phyloP scores from a whole-genome alignment of 2,797 vertebrate genomes.

The Sebastes cheni region DNA sequence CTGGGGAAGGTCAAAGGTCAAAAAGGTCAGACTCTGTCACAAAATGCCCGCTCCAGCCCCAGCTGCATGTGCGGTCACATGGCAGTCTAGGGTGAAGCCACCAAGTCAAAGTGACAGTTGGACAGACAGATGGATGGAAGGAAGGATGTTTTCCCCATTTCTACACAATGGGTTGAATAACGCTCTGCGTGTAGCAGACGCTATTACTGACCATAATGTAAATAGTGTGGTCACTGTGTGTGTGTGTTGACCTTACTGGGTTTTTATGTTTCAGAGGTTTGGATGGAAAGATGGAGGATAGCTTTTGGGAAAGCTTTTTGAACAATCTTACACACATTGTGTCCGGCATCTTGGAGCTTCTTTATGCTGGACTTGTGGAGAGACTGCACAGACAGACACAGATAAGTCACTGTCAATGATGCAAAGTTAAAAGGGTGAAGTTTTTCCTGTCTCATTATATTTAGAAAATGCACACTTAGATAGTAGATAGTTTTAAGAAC shows the following conservation, averaged over 20 bases:
- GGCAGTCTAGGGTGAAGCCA: slow-evolving; percentile 70
- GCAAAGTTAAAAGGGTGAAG: slow-evolving; percentile 7
- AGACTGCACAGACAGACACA: slow-evolving; percentile 83
- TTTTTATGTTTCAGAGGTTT: slow-evolving; percentile 54
- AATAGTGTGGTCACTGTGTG: slow-evolving; percentile 28
- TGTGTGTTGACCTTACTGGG: slow-evolving; percentile 48
- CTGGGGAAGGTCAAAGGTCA: slow-evolving; percentile 53
- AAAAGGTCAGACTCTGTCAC: slow-evolving; percentile 58
- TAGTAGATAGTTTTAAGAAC: background rate
- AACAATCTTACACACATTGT: slow-evolving; percentile 87
- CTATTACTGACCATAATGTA: slow-evolving; percentile 35
- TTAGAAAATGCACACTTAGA: background rate
- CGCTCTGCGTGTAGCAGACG: slow-evolving; percentile 34
- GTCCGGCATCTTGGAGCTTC: slow-evolving; percentile 83
- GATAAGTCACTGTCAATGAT: slow-evolving; percentile 69
- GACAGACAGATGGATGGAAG: slow-evolving; percentile 26
- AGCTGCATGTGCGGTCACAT: slow-evolving; percentile 78
- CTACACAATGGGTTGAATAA: slow-evolving; percentile 46
- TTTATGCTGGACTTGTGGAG: slow-evolving; percentile 72
- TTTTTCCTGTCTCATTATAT: background rate
- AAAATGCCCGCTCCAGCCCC: slow-evolving; percentile 71
- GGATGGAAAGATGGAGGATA: slow-evolving; percentile 60
- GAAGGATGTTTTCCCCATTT: slow-evolving; percentile 31
- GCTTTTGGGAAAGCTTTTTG: slow-evolving; percentile 66
- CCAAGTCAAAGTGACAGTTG: slow-evolving; percentile 55